Evolutionary conservation across 30 jellyfish, hydroid and myxozoan genomes (phyloP).

Genomic region (Pelagia noctiluca): DNA sequence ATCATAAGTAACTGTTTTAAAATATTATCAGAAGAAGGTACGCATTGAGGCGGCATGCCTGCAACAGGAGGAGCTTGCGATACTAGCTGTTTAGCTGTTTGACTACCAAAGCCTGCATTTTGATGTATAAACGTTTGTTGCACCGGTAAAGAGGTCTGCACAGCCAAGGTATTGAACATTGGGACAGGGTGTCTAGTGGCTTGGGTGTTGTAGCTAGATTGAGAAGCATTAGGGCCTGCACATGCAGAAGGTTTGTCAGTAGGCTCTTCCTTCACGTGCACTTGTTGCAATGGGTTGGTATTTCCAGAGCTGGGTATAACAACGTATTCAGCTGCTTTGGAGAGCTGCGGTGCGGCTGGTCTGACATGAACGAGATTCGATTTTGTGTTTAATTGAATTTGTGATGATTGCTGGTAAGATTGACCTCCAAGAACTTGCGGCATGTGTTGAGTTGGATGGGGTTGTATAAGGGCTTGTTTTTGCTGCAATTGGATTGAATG

Average conservation of each 20-base stretch:
- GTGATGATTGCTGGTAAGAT: not conserved
- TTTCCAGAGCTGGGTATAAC: not conserved
- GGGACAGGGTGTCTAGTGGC: too few relatives aligned
- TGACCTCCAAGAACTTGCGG: not conserved
- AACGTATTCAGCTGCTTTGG: not conserved
- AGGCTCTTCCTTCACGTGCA: not conserved
- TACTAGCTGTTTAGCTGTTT: too few relatives aligned
- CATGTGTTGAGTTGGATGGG: not conserved
- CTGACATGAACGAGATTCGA: not conserved
- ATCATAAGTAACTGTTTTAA: too few relatives aligned
- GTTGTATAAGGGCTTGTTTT: not conserved
- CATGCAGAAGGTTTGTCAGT: not conserved
- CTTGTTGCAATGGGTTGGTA: not conserved
- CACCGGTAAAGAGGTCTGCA: not conserved
- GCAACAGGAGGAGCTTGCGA: too few relatives aligned
- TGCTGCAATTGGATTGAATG: not conserved
- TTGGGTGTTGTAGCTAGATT: too few relatives aligned
- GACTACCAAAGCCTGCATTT: too few relatives aligned
- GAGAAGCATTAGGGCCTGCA: not conserved
- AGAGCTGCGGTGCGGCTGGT: not conserved
- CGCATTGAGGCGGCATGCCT: too few relatives aligned
- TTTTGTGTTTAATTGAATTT: not conserved
- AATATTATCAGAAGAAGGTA: too few relatives aligned
- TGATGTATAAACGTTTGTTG: not conserved
- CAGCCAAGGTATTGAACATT: too few relatives aligned